Evolutionary conservation across 1,140 invertebrate species (phyloP).

Genomic region (Drosophila mauritiana): DNA sequence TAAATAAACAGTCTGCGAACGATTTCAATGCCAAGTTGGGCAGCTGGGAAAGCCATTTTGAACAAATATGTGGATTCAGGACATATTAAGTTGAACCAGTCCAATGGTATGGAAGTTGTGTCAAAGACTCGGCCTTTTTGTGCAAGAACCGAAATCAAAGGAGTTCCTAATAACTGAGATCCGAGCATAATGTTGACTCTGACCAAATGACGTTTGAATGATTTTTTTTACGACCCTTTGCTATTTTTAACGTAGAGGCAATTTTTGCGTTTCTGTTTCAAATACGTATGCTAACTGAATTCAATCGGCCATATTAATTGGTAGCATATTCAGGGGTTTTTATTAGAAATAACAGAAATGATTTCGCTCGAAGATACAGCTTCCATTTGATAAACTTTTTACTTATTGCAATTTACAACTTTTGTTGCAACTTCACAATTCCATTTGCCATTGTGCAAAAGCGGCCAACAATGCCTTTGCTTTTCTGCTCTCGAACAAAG

Average conservation of each 20-base stretch:
- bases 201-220: neutral
- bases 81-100: neutral
- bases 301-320: too few species aligned
- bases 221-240: neutral
- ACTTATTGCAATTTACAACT: constrained; percentile 1
- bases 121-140: neutral
- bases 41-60: neutral
- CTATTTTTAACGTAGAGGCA: too few species aligned
- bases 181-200: neutral
- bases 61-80: neutral
- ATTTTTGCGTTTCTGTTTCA: too few species aligned
- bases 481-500: neutral
- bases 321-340: neutral
- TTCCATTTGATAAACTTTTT: neutral
- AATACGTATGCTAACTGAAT: too few species aligned
- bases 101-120: neutral
- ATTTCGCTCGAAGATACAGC: neutral
- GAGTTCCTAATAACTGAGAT: neutral
- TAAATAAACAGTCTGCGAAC: neutral
- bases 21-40: constrained; percentile 1
- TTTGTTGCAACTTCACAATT: constrained; percentile 1
- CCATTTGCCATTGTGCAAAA: neutral
- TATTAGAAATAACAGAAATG: neutral
- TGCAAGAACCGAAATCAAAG: neutral
- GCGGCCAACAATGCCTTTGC: neutral